Evolutionary conservation across 2,888 invertebrate genomes (phyloP).

Genomic region (Endomychus coccineus): DNA sequence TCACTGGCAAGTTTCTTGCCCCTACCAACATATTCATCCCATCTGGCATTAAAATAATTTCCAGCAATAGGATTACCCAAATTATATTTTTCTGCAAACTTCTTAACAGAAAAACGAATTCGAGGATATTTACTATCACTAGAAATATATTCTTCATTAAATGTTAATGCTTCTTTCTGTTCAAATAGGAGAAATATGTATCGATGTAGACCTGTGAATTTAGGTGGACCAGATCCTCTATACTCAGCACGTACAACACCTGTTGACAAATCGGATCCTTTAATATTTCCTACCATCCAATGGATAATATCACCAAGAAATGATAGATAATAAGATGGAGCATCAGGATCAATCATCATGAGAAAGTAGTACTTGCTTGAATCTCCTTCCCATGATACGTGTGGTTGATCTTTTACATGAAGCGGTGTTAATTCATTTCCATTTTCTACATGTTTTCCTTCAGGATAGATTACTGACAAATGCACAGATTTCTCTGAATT

Average conservation of each 20-base stretch:
- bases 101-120: slow-evolving; percentile 47
- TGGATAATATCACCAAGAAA: slow-evolving; percentile 72
- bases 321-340: slow-evolving; percentile 61
- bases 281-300: slow-evolving; percentile 70
- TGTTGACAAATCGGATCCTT: slow-evolving; percentile 50
- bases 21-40: slow-evolving; percentile 59
- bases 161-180: slow-evolving; percentile 48
- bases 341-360: slow-evolving; percentile 64
- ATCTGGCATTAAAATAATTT: slow-evolving; percentile 56
- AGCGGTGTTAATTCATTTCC: slow-evolving; percentile 67
- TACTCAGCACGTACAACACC: slow-evolving; percentile 61
- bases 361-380: slow-evolving; percentile 33
- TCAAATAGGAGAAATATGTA: slow-evolving; percentile 63
- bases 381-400: slow-evolving; percentile 36
- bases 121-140: slow-evolving; percentile 54
- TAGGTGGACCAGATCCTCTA: slow-evolving; percentile 57
- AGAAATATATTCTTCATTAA: slow-evolving; percentile 49
- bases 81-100: slow-evolving; percentile 53
- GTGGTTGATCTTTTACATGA: slow-evolving; percentile 54
- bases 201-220: slow-evolving; percentile 61
- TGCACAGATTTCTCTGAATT: slow-evolving; percentile 53
- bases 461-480: too few relatives aligned
- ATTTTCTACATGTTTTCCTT: slow-evolving; percentile 47
- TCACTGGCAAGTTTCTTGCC: too few relatives aligned
- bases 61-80: slow-evolving; percentile 55